Evolutionary conservation across 2,888 invertebrate genomes (phyloP), one percentile per base, ranked within the genome.

Genomic region (Ptychoptera contaminata): DNA sequence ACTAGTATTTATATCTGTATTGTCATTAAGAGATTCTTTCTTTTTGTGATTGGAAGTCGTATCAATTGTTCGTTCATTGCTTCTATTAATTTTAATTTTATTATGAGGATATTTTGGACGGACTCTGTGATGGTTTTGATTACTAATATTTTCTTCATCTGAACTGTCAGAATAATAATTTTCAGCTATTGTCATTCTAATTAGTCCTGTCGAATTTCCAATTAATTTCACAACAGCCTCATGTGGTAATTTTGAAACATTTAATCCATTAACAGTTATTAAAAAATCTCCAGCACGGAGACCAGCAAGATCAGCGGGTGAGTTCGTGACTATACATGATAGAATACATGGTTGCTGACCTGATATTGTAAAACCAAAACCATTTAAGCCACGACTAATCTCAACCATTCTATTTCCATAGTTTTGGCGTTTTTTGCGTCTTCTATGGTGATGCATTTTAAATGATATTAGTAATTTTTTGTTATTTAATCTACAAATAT

Each of bases 321-420:
- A 87, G 53, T 84, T 84, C 40, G 77, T 71, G 1, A 92, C 92
- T 54, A 96, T 93, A 56, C 90, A 92, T 43, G 92, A 91, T 46
- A 96, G 73, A 50, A 93, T 86, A 61, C 94, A 96, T 1, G 96
- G 94, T 58, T 91, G 83, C 62, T 96, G 93, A 3, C 94, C 94
- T 2, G 93, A 92, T 58, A 96, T 93, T 16, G 94, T 96, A 61
- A 96, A 96, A n/a, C 96, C 94, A 61, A 91, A 96, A 8, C 94
- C 94, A 56, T 84, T 85, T 48, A 77, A 74, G 3, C 93, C 91
- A 50, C 93, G 73, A 8, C 78, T 74, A 37, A 94, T 80, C 56
- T 93, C 87, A 44, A 93, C 84, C 0, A 62, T 60, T 14, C 65
- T 61, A 8, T 62, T 63, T 8, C 75, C 75, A 58, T 73, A 75